A percentile compares a stretch with the other conserved stretches of the same genome.
Evolutionary conservation across 2,888 invertebrate genomes (phyloP).

Genomic region (Eupelmus urozonus): DNA sequence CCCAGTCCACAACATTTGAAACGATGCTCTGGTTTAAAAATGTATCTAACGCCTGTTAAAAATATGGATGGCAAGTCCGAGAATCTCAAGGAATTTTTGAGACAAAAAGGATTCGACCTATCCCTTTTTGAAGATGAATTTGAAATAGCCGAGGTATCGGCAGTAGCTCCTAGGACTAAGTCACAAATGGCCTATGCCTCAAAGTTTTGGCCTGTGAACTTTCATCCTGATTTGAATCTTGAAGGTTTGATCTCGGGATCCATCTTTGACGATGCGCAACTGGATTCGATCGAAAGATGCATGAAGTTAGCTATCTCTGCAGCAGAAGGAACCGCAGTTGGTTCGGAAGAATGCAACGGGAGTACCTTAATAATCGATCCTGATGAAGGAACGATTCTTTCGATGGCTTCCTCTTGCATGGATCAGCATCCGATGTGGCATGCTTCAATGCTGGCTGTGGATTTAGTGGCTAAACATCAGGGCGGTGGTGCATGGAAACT

Average conservation of each 20-base stretch:
- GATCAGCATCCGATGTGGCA: slow-evolving; percentile 87
- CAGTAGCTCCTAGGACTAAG: slow-evolving; percentile 82
- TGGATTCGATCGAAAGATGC: slow-evolving; percentile 79
- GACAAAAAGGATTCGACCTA: slow-evolving; percentile 78
- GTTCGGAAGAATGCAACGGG: slow-evolving; percentile 70
- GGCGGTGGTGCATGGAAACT: slow-evolving; percentile 86
- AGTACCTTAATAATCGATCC: slow-evolving; percentile 89
- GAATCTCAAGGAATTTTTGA: slow-evolving; percentile 77
- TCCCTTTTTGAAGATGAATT: slow-evolving; percentile 79
- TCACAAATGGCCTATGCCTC: slow-evolving; percentile 82
- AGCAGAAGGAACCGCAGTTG: slow-evolving; percentile 69
- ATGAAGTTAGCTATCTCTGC: slow-evolving; percentile 82
- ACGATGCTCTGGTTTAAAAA: slow-evolving; percentile 81
- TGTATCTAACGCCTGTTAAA: slow-evolving; percentile 79
- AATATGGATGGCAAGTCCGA: slow-evolving; percentile 62
- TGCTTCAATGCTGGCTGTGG: slow-evolving; percentile 90
- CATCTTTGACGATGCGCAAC: slow-evolving; percentile 80
- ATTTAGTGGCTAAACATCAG: slow-evolving; percentile 90
- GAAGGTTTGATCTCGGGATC: slow-evolving; percentile 83
- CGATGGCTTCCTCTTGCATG: slow-evolving; percentile 82
- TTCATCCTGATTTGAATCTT: slow-evolving; percentile 87
- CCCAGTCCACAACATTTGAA: slow-evolving; percentile 85
- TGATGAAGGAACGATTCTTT: slow-evolving; percentile 81
- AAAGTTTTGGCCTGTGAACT: slow-evolving; percentile 89
- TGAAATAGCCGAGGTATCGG: slow-evolving; percentile 81